Base-by-base conservation (phyloP, 2,797 vertebrate genomes). In the Pteronotus mesoamericanus region DNA sequence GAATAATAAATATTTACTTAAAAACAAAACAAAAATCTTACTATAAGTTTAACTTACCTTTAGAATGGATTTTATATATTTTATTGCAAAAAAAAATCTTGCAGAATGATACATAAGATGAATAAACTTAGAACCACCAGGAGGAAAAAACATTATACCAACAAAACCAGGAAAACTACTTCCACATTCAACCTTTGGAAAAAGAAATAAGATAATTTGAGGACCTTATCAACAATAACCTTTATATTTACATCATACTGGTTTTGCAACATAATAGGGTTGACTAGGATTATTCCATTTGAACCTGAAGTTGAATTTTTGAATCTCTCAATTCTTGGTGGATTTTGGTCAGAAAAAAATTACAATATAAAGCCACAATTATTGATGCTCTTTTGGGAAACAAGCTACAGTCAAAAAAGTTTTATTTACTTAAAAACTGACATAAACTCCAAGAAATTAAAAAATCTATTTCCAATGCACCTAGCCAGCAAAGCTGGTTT, bases 81-180 rank as follows among this genome's bases (percentile, higher is more conserved):
- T 97, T 89, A 98, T 14, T 97, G 99, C 94, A 74, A 99, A 98
- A 74, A 99, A 98, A 0, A 98, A 94, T 97, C 97, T 99, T 96
- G 99, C 98, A 95, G 99, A 97, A 53, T 68, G 19, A 94, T 99
- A 99, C 97, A 99, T 98, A 24, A 99, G 2, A 59, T 95, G 98
- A 97, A 98, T 79, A 96, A 99, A 98, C 97, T 98, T 99, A 42
- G 97, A 93, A 69, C 99, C 99, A 95, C 98, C 98, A 11, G 99
- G 99, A 44, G 97, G 99, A 72, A 99, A 95, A 91, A 99, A 98
- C 53, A 98, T 51, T 3, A 99, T 99, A 0, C 98, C 97, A 39
- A 98, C 83, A 86, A 99, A 97, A 75, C 85, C 98, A 93, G 99
- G 99, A 97, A 99, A 96, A 69, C 1, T 3, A 77, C 39, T 96